phyloP scores from a whole-genome alignment of 1,140 invertebrate genomes.

The Oreohelix idahoensis region DNA sequence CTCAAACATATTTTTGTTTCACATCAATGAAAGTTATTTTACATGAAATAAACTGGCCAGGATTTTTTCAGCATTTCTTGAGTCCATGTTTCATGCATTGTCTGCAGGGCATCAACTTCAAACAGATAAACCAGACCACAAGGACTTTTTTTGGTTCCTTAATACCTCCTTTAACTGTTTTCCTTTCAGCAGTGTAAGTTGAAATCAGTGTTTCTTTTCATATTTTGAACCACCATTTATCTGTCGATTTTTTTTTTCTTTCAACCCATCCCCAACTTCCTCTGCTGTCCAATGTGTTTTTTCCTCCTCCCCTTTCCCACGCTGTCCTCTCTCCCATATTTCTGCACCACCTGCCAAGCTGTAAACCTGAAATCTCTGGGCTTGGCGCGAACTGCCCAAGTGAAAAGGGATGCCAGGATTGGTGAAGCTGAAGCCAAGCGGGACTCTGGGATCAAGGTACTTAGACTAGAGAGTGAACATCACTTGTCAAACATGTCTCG shows the following conservation, averaged over 20 bases:
- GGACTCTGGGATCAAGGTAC: slow-evolving; percentile 90
- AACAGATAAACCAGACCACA: background rate
- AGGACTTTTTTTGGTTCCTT: background rate
- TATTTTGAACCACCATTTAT: background rate
- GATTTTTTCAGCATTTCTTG: background rate
- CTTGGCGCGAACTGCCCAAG: slow-evolving; percentile 94
- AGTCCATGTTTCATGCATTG: background rate
- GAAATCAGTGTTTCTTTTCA: too few species aligned
- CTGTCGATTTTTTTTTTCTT: slow-evolving; percentile 22
- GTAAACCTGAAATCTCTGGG: slow-evolving; percentile 95
- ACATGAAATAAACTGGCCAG: background rate
- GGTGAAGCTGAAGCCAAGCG: slow-evolving; percentile 97
- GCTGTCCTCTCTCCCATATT: background rate
- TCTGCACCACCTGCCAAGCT: slow-evolving; percentile 78
- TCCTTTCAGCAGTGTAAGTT: too few species aligned
- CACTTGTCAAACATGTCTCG: background rate
- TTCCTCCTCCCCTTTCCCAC: background rate
- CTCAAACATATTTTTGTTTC: too few species aligned
- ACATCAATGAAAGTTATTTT: too few species aligned
- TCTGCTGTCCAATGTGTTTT: background rate
- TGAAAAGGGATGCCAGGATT: slow-evolving; percentile 95
- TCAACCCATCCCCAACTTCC: background rate
- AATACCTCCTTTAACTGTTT: too few species aligned
- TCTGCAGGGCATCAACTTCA: background rate
- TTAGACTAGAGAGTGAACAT: background rate